Conservation (phyloP, 2,888 invertebrate genomes). For the Gonocerus acuteangulatus region DNA sequence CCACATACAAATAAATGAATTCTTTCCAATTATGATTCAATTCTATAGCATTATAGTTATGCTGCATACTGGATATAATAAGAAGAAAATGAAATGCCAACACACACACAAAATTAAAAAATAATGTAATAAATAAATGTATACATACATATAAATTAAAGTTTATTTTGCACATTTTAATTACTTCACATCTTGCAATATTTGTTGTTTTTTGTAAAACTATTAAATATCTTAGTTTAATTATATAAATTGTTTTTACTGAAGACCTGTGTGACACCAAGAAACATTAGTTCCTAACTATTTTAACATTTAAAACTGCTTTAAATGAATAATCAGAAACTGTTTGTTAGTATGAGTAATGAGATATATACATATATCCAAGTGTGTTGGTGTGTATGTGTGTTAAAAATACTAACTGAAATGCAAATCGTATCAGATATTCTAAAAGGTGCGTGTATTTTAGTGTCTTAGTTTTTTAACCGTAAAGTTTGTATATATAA, state of each 20-base stretch:
- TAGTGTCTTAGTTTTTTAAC: conserved; percentile 31
- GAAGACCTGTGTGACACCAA: conserved; percentile 38
- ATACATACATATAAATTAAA: too few species aligned
- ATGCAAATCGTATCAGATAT: background rate
- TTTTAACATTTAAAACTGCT: conserved; percentile 20
- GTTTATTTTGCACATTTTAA: conserved; percentile 11
- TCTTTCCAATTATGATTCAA: background rate
- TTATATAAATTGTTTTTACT: background rate
- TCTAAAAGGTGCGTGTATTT: conserved; percentile 37
- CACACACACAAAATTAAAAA: conserved; percentile 6
- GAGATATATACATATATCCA: conserved; percentile 1
- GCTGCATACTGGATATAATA: background rate
- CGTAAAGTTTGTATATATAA: conserved; percentile 6
- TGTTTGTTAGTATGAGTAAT: background rate
- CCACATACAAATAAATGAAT: background rate
- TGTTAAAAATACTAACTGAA: conserved; percentile 7
- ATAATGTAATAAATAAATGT: background rate
- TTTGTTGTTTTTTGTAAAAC: background rate
- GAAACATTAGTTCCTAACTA: conserved; percentile 41
- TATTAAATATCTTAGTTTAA: background rate
- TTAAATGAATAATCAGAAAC: conserved; percentile 1
- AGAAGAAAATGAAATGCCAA: conserved; percentile 17
- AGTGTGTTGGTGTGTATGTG: conserved; percentile 31
- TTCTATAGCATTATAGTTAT: too few species aligned
- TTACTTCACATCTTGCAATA: conserved; percentile 23